Evolutionary conservation across 2,113 vertebrate species (phyloP), one percentile per base, ranked within the genome.

Genomic region (Tichodroma muraria): DNA sequence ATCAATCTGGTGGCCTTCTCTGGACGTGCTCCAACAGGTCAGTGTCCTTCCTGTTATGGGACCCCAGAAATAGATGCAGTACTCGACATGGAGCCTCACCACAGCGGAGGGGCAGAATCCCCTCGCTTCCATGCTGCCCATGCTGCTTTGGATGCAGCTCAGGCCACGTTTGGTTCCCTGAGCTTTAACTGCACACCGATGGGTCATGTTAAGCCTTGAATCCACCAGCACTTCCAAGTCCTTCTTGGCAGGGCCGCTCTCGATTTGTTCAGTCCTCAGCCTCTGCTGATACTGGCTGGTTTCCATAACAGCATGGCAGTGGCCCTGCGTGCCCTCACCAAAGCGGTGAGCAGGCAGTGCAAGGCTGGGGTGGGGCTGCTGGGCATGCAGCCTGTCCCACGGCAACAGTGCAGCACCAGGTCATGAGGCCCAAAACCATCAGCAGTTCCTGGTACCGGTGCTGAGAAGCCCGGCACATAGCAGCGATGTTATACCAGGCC

Each of bases 281-380:
- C 19, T 45, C 45, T n/a, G 30, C 10, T n/a, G 33, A 45, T 20
- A 45, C 2, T 1, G 7, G 13, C 45, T 30, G 9, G 15, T 38
- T 45, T 81, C 45, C 52, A 17, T 12, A 30, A 38, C 6, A 52
- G 44, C 16, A 14, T 1, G 9, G 23, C 33, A n/a, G 13, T 4
- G 27, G 24, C 15, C 24, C 33, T 16, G 13, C 19, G 28, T 38
- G 23, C 23, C 28, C 38, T 30, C 38, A 45, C 30, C 16, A 25
- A 25, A 27, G 31, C 4, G 1, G 37, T 4, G 11, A 19, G 13
- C 1, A 0, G 11, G 23, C 17, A 33, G 27, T 0, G 0, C 1
- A 0, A 11, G 65, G 22, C 24, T 9, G 21, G 37, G 4, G 44
- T 30, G 44, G 4, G 45, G 11, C 52, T 20, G 33, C 25, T 23